These are phyloP conservation scores for Saxicola maurus DNA, from an alignment of 2,797 vertebrate species.

Conservation along the genomic window DNA sequence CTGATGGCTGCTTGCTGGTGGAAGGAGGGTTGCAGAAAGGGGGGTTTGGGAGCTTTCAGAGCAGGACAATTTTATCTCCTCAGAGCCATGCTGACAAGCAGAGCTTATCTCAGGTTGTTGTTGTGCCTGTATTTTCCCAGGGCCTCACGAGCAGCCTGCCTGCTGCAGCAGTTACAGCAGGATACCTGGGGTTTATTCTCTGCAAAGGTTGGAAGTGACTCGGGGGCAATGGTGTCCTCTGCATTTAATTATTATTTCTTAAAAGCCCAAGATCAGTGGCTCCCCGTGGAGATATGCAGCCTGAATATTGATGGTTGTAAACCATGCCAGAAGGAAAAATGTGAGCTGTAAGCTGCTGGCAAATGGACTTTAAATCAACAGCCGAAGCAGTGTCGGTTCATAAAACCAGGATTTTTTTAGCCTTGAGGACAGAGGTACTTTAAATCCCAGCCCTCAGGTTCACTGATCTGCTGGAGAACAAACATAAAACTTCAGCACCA, in stretches of 20 bases:
- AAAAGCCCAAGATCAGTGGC: conserved; percentile 22
- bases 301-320: conserved; percentile 35
- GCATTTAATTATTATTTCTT: conserved; percentile 36
- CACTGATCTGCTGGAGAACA: conserved; percentile 43
- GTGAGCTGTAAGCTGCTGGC: conserved; percentile 21
- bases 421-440: conserved; percentile 56
- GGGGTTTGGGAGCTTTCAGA: not conserved
- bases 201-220: conserved; percentile 11
- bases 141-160: not conserved
- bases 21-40: not conserved
- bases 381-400: conserved; percentile 30
- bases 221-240: conserved; percentile 28
- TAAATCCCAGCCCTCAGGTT: conserved; percentile 54
- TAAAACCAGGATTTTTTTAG: conserved; percentile 56
- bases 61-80: not conserved
- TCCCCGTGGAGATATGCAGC: conserved; percentile 33
- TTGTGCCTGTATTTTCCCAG: not conserved
- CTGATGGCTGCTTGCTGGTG: not conserved
- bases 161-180: not conserved
- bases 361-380: conserved; percentile 64
- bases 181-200: conserved; percentile 19
- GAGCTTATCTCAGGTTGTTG: not conserved
- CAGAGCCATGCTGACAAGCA: accelerated
- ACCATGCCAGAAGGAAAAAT: conserved; percentile 40
- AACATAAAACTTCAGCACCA: conserved; percentile 21